Conservation (phyloP, 2,113 vertebrate genomes). For the Carassius carassius region DNA sequence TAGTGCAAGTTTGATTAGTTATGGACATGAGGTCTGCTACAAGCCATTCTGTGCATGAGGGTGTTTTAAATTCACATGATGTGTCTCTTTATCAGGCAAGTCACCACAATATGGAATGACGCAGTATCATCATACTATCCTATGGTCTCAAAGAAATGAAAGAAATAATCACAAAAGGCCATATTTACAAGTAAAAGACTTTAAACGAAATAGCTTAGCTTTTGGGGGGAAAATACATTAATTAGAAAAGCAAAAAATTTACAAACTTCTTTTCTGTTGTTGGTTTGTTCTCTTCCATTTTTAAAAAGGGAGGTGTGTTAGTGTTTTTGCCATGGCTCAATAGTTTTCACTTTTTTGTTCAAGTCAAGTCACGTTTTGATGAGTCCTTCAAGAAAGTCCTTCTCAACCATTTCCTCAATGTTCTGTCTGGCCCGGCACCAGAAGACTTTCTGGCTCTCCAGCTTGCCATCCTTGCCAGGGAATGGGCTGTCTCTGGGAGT, state of each 20-base stretch:
- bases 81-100: conserved; percentile 70
- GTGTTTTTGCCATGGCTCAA: conserved; percentile 58
- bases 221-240: conserved; percentile 73
- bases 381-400: conserved; percentile 95
- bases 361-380: conserved; percentile 86
- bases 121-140: conserved; percentile 76
- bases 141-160: conserved; percentile 77
- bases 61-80: conserved; percentile 28
- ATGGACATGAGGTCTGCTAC: conserved; percentile 31
- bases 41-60: neutral
- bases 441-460: conserved; percentile 92
- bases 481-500: conserved; percentile 79
- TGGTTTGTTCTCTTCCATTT: conserved; percentile 41
- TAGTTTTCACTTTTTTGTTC: neutral
- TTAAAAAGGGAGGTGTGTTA: conserved; percentile 70
- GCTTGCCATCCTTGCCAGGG: conserved; percentile 85
- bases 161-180: conserved; percentile 83
- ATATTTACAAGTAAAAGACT: conserved; percentile 87
- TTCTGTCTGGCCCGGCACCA: conserved; percentile 93
- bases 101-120: conserved; percentile 78
- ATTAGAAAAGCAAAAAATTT: conserved; percentile 78
- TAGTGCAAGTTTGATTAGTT: conserved; percentile 33
- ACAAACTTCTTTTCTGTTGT: conserved; percentile 68
- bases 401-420: conserved; percentile 98
- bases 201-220: conserved; percentile 91